Percentiles rank a stretch among this genome's conserved stretches.
These are phyloP conservation scores for Imbricaverruca yamaguchii DNA, from an alignment of 2,888 invertebrate species.

Conservation along the genomic window DNA sequence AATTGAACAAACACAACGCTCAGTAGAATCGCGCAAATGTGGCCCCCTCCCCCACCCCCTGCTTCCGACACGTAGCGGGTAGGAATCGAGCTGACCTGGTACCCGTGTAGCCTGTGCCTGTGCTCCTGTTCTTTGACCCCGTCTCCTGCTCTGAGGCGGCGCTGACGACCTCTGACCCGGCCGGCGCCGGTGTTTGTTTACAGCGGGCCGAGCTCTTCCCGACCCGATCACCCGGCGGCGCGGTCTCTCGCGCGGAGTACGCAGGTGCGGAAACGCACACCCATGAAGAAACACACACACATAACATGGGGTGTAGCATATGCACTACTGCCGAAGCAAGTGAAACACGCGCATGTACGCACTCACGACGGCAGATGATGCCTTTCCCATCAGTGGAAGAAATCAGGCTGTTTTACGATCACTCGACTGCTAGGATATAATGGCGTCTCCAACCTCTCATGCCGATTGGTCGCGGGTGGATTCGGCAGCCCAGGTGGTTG, in stretches of 20 bases:
- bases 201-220: background rate
- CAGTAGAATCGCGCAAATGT: background rate
- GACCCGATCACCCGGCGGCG: background rate
- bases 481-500: too few relatives aligned
- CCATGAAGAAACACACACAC: background rate
- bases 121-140: background rate
- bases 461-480: too few relatives aligned
- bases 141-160: too few relatives aligned
- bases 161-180: constrained; percentile 2
- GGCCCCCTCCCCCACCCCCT: background rate
- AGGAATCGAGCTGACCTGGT: background rate
- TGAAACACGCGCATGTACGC: background rate
- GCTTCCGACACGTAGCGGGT: background rate
- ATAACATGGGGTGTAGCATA: background rate
- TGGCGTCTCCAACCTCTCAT: too few relatives aligned
- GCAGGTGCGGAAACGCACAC: too few relatives aligned
- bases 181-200: background rate
- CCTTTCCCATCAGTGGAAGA: too few relatives aligned
- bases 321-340: background rate
- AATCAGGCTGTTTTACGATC: too few relatives aligned
- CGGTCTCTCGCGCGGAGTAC: too few relatives aligned
- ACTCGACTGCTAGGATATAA: too few relatives aligned
- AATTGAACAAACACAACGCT: background rate
- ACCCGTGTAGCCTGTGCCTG: background rate
- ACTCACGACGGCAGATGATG: background rate